Evolutionary conservation across 1,140 invertebrate species (phyloP), one percentile per base, ranked within the genome.

Genomic region (Ceratina japonica): DNA sequence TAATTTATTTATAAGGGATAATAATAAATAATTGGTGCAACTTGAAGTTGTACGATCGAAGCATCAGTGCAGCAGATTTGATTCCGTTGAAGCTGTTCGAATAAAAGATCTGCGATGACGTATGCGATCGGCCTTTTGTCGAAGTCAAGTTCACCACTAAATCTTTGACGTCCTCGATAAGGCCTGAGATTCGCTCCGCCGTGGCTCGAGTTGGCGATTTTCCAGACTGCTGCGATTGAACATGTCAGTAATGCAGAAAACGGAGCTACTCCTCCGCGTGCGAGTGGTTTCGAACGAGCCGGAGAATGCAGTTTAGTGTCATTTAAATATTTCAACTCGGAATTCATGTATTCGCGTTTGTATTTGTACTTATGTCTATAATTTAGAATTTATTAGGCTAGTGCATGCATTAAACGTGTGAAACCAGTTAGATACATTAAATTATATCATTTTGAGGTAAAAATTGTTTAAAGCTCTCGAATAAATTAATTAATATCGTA

Each of bases 151-250:
- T 80, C 69, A 54, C 74, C 81, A 59, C 52, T 59, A 77, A 80
- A 83, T 83, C 74, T 71, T 75, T 22, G 62, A 83, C 79, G 63
- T 77, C 37, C 65, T 65, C 69, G 80, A 80, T 76, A 68, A 74
- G 75, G 49, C 69, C 62, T 44, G 71, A 58, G 68, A 73, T 49
- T 74, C 66, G 69, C 73, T 66, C n/a, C 63, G 80, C 59, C n/a
- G 66, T 12, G 56, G 49, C 68, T 61, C 59, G 24, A 62, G 24
- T 72, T 87, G 85, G 85, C 85, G 51, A 63, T 74, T 68, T 69
- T 85, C 85, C 85, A 87, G 70, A 62, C 71, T 62, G 44, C 68
- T 62, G 80, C 79, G 77, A 84, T 84, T 76, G 80, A 78, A 86
- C 75, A 78, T 86, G 63, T 74, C 69, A 65, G 37, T 66, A 52